Conservation (phyloP, 2,888 invertebrate species). For the Pimpla rufipes region DNA sequence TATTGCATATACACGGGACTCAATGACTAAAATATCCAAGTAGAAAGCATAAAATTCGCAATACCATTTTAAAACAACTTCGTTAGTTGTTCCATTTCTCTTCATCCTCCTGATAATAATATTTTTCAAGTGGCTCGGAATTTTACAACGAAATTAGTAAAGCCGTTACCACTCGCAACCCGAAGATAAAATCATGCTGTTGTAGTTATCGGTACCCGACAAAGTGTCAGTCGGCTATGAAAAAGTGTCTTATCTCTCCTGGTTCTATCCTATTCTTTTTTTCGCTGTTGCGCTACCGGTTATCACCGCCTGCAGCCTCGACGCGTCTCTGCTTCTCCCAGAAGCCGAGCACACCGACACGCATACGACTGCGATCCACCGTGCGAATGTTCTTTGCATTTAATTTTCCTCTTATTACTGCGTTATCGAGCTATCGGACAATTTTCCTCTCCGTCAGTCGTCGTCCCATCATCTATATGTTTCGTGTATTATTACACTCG, state of each 20-base stretch:
- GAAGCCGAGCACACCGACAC: neutral
- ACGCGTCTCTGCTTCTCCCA: neutral
- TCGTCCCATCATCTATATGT: neutral
- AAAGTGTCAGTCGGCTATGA: neutral
- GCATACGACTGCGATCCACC: no score
- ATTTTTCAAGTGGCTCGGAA: no score
- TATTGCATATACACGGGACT: no score
- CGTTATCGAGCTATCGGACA: neutral
- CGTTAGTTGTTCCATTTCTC: no score
- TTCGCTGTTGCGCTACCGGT: slow-evolving; percentile 10
- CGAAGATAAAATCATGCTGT: no score
- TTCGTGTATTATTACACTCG: neutral
- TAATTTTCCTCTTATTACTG: neutral
- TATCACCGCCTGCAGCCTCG: neutral
- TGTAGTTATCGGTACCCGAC: neutral
- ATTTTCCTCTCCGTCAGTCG: neutral
- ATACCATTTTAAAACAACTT: no score
- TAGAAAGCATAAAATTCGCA: no score
- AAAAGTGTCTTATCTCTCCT: neutral
- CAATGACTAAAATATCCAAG: no score
- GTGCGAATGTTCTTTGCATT: slow-evolving; percentile 11
- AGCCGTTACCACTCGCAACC: no score
- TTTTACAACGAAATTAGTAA: no score
- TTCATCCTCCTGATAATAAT: no score
- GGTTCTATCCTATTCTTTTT: slow-evolving; percentile 1